phyloP scores from a whole-genome alignment of 1,140 invertebrate genomes.

The Caenorhabditis tropicalis region DNA sequence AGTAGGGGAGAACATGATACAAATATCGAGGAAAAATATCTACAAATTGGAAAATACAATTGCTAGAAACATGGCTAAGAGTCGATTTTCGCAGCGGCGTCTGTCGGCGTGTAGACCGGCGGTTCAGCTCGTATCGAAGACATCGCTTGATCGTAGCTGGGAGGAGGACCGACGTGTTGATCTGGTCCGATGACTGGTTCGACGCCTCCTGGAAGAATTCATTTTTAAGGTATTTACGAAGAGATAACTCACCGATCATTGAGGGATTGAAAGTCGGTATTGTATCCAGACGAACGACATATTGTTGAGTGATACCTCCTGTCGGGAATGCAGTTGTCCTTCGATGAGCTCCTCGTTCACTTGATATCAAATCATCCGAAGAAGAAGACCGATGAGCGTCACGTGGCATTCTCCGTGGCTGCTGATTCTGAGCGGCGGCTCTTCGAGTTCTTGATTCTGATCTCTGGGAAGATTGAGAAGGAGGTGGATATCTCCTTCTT shows the following conservation, averaged over 20 bases:
- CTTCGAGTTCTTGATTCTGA: no score
- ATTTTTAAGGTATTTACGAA: not conserved
- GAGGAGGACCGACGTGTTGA: constrained; percentile 23
- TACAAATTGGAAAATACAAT: no score
- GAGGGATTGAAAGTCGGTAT: constrained; percentile 50
- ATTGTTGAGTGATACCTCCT: not conserved
- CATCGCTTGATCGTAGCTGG: constrained; percentile 45
- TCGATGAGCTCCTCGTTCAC: constrained; percentile 29
- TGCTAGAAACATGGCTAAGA: no score
- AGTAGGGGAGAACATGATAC: no score
- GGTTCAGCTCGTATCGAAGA: not conserved
- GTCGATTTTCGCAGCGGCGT: not conserved
- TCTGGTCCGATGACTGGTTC: not conserved
- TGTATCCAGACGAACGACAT: constrained; percentile 48
- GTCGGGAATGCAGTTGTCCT: not conserved
- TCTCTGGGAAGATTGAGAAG: no score
- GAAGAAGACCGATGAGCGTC: not conserved
- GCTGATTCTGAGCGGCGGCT: not conserved
- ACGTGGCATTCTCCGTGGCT: not conserved
- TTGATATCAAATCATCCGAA: not conserved
- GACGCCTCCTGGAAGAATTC: constrained; percentile 45
- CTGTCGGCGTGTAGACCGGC: not conserved
- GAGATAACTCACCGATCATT: constrained; percentile 43
- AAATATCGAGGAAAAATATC: no score
- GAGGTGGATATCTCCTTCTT: not conserved